Base-by-base conservation (phyloP, 2,797 vertebrate genomes). In the Acridotheres tristis region DNA sequence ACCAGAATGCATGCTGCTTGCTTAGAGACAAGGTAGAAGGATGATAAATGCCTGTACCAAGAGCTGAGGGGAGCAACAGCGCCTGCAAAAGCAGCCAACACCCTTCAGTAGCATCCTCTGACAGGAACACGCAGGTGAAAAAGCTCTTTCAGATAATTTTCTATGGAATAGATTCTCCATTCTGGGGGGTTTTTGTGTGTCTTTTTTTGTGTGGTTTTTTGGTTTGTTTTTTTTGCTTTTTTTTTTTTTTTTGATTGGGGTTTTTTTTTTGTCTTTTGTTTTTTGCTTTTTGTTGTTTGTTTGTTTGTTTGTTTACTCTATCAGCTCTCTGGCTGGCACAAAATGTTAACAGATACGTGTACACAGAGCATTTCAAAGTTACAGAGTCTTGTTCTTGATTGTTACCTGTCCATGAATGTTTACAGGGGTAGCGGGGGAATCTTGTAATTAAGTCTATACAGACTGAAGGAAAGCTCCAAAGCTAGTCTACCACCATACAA, bases 31-130 rank as follows among this genome's bases (percentile, higher is more conserved):
- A 32, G 1, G 2, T 5, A 59, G 34, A 80, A 38, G 15, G 27
- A 26, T 32, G 42, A 71, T 13, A 68, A 88, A 71, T 47, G 6
- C 55, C 38, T 57, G 34, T 50, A 29, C n/a, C 27, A 25, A 36
- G 3, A 29, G 8, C 6, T 42, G n/a, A 63, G 0, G 0, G 50
- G 45, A 63, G 42, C 59, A 75, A 43, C 53, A 84, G 36, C 0
- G 3, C 34, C 43, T 61, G 54, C 51, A 85, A 75, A 66, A 68
- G 27, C 48, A 79, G 36, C 9, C 55, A 76, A 22, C 0, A 2
- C 6, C 21, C 67, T 36, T 42, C 1, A 1, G 38, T 2, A 66
- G 25, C 47, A 80, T 16, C 9, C 13, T 34, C 1, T 0, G 12
- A 38, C 16, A 69, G 59, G 30, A 82, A 29, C 1, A 3, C 34